These are phyloP conservation scores for Ciconia boyciana DNA, from an alignment of 2,113 vertebrate genomes.

Conservation along the genomic window DNA sequence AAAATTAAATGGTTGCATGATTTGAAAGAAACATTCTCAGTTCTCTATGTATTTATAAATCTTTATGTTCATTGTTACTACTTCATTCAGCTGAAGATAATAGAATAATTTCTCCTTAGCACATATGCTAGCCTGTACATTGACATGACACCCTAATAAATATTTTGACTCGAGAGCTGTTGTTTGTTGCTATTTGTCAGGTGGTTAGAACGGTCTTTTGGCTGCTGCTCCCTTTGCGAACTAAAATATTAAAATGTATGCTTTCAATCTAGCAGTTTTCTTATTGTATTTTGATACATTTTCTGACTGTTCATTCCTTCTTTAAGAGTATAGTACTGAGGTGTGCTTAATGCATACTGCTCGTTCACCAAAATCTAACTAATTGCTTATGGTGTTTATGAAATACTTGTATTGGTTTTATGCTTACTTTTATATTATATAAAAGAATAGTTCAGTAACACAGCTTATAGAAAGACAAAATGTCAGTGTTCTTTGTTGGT, in stretches of 20 bases:
- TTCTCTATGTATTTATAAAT: not conserved
- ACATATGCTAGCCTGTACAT: constrained; percentile 55
- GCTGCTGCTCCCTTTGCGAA: not conserved
- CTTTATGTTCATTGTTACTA: not conserved
- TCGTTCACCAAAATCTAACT: not conserved
- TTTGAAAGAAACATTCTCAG: not conserved
- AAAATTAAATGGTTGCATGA: not conserved
- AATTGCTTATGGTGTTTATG: not conserved
- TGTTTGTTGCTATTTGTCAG: constrained; percentile 61
- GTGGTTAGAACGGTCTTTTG: constrained; percentile 50
- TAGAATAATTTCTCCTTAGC: constrained; percentile 31
- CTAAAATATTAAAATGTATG: constrained; percentile 56
- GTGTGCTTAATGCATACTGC: not conserved
- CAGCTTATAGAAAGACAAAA: not conserved
- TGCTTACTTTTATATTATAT: not conserved
- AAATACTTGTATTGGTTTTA: not conserved
- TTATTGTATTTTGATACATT: not conserved
- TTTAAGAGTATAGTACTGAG: not conserved
- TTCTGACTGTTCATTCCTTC: not conserved
- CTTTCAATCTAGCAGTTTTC: constrained; percentile 8
- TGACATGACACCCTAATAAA: constrained; percentile 54
- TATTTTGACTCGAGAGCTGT: constrained; percentile 54
- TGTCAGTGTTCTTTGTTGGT: not conserved
- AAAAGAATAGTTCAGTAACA: not conserved
- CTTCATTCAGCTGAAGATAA: constrained; percentile 19